A percentile compares a stretch with the other conserved stretches of the same genome.
Evolutionary conservation across 2,888 invertebrate species (phyloP).

Genomic region (Gerosis bhagava): DNA sequence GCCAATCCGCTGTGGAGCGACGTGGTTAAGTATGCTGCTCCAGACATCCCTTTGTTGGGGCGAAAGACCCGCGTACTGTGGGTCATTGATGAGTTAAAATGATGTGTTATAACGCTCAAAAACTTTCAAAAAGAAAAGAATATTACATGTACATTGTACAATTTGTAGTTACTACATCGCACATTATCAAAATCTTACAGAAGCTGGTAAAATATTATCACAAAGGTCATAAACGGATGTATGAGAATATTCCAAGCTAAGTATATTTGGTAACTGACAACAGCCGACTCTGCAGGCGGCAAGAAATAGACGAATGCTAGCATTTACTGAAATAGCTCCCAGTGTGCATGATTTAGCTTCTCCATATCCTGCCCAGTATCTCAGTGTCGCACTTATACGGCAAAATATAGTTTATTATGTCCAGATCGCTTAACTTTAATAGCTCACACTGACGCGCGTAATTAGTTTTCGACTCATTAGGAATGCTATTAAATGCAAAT

Average conservation of each 20-base stretch:
- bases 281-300: constrained; percentile 20
- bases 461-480: constrained; percentile 42
- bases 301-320: constrained; percentile 27
- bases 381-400: constrained; percentile 45
- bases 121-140: too few relatives aligned
- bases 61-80: too few relatives aligned
- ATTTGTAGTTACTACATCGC: too few relatives aligned
- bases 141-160: too few relatives aligned
- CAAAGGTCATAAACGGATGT: constrained; percentile 20
- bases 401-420: constrained; percentile 33
- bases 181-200: too few relatives aligned
- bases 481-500: constrained; percentile 17
- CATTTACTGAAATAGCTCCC: constrained; percentile 32
- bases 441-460: constrained; percentile 36
- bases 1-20: too few relatives aligned
- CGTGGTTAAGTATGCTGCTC: too few relatives aligned
- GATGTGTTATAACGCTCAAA: too few relatives aligned
- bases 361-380: constrained; percentile 34
- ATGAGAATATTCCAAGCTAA: constrained; percentile 17
- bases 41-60: too few relatives aligned
- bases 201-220: too few relatives aligned
- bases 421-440: constrained; percentile 34
- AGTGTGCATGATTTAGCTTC: constrained; percentile 19
- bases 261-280: constrained; percentile 24
- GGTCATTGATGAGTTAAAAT: too few relatives aligned